Conservation (phyloP, 2,113 vertebrate genomes). For the Amphiprion ocellaris region DNA sequence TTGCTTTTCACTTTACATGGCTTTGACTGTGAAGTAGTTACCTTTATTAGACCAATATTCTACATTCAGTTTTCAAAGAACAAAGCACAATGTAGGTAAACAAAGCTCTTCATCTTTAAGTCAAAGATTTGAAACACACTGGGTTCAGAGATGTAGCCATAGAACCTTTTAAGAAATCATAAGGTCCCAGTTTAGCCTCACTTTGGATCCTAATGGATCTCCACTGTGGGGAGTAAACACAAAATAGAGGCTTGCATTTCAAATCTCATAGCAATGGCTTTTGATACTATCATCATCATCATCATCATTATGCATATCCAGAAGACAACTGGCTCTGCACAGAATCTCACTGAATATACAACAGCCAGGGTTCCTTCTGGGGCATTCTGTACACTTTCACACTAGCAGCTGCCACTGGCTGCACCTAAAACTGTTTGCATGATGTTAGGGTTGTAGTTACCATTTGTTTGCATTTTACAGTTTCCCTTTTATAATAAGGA, state of each 20-base stretch:
- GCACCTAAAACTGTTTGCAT: not conserved
- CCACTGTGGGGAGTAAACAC: constrained; percentile 28
- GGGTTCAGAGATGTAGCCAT: not conserved
- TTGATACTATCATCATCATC: constrained; percentile 18
- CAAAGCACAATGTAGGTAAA: not conserved
- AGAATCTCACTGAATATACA: constrained; percentile 11
- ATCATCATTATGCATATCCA: constrained; percentile 26
- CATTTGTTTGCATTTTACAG: not conserved
- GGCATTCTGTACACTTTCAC: not conserved
- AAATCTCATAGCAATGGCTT: constrained; percentile 36
- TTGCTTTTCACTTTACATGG: not conserved
- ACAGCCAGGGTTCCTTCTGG: not conserved
- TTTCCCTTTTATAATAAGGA: too few species aligned
- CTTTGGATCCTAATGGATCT: constrained; percentile 37
- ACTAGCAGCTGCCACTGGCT: not conserved
- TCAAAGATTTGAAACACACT: not conserved
- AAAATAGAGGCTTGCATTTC: constrained; percentile 24
- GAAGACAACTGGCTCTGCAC: not conserved
- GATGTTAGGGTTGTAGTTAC: not conserved
- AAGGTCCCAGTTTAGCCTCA: constrained; percentile 14
- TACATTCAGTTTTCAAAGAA: constrained; percentile 21
- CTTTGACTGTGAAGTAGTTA: not conserved
- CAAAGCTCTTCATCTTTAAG: not conserved
- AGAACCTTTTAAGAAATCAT: not conserved
- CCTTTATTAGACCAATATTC: constrained; percentile 32